Evolutionary conservation across 92 coral and sea anemone species (phyloP), one percentile per base, ranked within the genome.

Genomic region (Diadumene lineata): DNA sequence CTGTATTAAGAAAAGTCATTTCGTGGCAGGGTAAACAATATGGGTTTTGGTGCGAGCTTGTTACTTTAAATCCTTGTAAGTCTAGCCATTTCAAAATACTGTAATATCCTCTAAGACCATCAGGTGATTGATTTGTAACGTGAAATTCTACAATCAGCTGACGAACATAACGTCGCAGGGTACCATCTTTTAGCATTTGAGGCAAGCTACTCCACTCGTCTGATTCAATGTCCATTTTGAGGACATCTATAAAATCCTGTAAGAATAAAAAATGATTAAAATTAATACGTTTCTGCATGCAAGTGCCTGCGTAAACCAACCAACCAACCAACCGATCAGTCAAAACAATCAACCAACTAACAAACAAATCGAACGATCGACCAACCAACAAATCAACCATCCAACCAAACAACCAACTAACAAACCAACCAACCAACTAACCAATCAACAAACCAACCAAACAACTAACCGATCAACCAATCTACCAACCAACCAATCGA

Each of bases 171-270:
- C 74, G 84, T 29, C 65, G 72, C 31, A 93, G 64, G n/a, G 93
- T 87, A 33, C 93, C 98, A 44, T 93, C 96, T 10, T 78, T 23
- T 46, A 93, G 51, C 96, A 93, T 93, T 55, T 93, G 98, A 58
- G 85, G 96, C 34, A 93, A 80, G 61, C 96, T 81, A 28, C 60
- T 85, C 98, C 98, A 93, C 73, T 93, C 96, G 74, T 90, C 93
- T 53, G 91, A 85, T 55, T 93, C 98, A 58, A 93, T 93, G 68
- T 93, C 98, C 73, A 93, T 90, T 73, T 93, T 93, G 22, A 90
- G 67, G 67, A 93, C 74, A 56, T 93, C 98, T 58, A 93, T 85
- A 61, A 75, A 51, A 64, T 62, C 56, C 98, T 93, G 43, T n/a
- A n/a, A n/a, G 1, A 64, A 58, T 30, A 31, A 0, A 15, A 13